Evolutionary conservation across 1,140 invertebrate genomes (phyloP).

Genomic region (Coboldia fuscipes): DNA sequence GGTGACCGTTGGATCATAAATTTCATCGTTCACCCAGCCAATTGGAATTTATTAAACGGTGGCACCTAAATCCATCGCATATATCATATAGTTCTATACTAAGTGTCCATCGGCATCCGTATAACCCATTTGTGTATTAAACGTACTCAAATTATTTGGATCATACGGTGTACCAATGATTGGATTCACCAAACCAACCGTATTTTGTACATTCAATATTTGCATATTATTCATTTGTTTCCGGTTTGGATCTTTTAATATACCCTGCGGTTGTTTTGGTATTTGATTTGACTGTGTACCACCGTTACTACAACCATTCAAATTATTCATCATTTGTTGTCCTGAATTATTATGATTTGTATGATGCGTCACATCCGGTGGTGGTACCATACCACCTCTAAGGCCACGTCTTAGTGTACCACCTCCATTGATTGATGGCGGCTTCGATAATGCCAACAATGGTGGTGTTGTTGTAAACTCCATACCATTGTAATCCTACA

Average conservation of each 20-base stretch:
- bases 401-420: slow-evolving; percentile 15
- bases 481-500: slow-evolving; percentile 17
- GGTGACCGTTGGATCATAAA: too few species aligned
- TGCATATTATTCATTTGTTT: slow-evolving; percentile 22
- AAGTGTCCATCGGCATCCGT: slow-evolving; percentile 20
- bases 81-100: slow-evolving; percentile 16
- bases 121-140: slow-evolving; percentile 15
- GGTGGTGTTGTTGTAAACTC: slow-evolving; percentile 16
- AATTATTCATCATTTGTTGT: slow-evolving; percentile 12
- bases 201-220: slow-evolving; percentile 16
- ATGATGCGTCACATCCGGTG: slow-evolving; percentile 19
- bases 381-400: slow-evolving; percentile 15
- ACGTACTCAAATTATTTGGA: slow-evolving; percentile 13
- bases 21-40: too few species aligned
- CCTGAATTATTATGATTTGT: slow-evolving; percentile 14
- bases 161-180: slow-evolving; percentile 9
- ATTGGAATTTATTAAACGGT: too few species aligned
- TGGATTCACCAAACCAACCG: slow-evolving; percentile 11
- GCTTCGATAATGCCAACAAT: slow-evolving; percentile 15
- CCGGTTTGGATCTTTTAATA: slow-evolving; percentile 32
- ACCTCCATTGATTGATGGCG: slow-evolving; percentile 8
- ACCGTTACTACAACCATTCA: slow-evolving; percentile 18
- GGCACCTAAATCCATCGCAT: too few species aligned
- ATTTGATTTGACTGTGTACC: slow-evolving; percentile 9
- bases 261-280: slow-evolving; percentile 31